Evolutionary conservation across 2,888 invertebrate genomes (phyloP).

Genomic region (Camptogramma bilineatum): DNA sequence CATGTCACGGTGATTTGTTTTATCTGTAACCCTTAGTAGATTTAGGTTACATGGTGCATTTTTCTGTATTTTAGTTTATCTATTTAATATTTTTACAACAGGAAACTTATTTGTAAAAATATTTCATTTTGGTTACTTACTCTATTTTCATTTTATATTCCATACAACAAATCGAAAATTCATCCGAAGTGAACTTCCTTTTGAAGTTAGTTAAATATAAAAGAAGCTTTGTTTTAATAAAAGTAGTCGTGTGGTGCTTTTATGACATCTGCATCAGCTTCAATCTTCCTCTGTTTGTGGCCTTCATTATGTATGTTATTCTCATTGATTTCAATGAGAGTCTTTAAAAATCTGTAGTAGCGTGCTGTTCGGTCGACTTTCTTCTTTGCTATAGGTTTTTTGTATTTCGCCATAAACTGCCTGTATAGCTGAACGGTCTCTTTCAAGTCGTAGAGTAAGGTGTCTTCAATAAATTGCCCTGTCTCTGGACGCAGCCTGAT

Average conservation of each 20-base stretch:
- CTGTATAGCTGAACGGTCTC: conserved; percentile 55
- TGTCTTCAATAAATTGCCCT: conserved; percentile 28
- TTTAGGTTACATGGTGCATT: too few species aligned
- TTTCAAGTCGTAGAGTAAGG: conserved; percentile 57
- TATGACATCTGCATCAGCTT: conserved; percentile 52
- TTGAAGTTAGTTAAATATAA: neutral
- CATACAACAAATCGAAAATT: too few species aligned
- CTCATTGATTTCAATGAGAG: conserved; percentile 59
- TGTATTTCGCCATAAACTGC: conserved; percentile 47
- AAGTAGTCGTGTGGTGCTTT: conserved; percentile 24
- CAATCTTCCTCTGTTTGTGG: conserved; percentile 38
- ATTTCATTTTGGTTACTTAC: too few species aligned
- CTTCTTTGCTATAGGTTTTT: conserved; percentile 48
- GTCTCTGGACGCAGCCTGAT: conserved; percentile 18
- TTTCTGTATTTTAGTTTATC: too few species aligned
- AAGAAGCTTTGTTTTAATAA: conserved; percentile 11
- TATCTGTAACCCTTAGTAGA: conserved; percentile 13
- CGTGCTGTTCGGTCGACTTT: conserved; percentile 43
- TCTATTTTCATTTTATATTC: too few species aligned
- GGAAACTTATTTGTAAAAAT: too few species aligned
- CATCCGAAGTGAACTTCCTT: neutral
- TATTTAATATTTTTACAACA: too few species aligned
- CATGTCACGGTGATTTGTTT: conserved; percentile 15
- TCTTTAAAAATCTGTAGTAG: conserved; percentile 66
- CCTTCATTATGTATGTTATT: conserved; percentile 53